These are phyloP conservation scores for Patella pellucida DNA, from an alignment of 2,888 invertebrate species.

Conservation along the genomic window DNA sequence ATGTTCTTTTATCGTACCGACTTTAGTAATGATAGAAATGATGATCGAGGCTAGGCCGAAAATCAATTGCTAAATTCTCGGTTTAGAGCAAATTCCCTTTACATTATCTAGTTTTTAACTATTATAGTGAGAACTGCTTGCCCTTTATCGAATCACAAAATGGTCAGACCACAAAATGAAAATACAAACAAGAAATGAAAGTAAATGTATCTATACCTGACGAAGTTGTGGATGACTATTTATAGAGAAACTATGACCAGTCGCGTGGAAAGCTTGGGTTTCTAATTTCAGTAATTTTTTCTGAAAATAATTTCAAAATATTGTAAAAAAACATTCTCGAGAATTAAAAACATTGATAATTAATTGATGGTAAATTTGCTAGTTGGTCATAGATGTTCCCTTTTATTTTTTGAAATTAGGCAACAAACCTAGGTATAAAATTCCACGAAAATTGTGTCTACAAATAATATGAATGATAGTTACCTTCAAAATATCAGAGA, in stretches of 20 bases:
- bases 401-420: no score
- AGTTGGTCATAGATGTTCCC: no score
- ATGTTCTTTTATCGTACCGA: no score
- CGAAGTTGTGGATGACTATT: constrained; percentile 63
- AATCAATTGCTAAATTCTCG: no score
- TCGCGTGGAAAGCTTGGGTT: constrained; percentile 47
- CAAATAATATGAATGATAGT: not conserved
- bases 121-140: not conserved
- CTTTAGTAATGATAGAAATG: no score
- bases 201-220: constrained; percentile 45
- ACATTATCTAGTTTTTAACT: no score
- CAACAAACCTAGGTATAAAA: no score
- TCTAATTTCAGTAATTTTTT: constrained; percentile 50
- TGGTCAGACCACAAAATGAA: not conserved
- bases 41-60: no score
- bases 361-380: no score
- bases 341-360: no score
- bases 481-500: constrained; percentile 59
- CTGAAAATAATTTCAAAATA: constrained; percentile 34
- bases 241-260: constrained; percentile 52
- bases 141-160: no score
- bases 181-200: not conserved
- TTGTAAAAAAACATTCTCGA: not conserved
- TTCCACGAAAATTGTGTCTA: not conserved
- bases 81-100: no score